A percentile compares a stretch with the other conserved stretches of the same genome.
Conservation (phyloP, 2,797 vertebrate genomes). For the Peromyscus melanophrys region DNA sequence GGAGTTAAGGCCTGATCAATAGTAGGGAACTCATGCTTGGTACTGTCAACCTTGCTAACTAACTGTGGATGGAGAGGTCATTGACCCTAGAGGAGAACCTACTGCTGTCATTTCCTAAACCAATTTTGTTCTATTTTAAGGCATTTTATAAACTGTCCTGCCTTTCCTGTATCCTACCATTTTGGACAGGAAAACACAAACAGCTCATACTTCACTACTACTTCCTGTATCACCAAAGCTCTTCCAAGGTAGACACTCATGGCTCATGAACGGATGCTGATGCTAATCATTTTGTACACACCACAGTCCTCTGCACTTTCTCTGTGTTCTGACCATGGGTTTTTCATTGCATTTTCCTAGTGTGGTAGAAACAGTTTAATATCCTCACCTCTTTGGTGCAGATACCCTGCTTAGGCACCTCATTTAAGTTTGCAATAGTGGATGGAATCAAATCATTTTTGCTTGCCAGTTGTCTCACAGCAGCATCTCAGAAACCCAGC, state of each 20-base stretch:
- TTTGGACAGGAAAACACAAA: background rate
- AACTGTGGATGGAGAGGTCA: background rate
- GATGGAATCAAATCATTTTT: background rate
- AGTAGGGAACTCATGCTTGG: background rate
- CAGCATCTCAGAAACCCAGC: background rate
- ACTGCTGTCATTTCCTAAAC: background rate
- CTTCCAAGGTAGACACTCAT: background rate
- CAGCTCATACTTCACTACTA: background rate
- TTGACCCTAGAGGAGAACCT: background rate
- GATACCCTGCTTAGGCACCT: background rate
- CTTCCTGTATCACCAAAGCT: background rate
- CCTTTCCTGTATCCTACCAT: background rate
- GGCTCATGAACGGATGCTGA: background rate
- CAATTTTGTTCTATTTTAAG: background rate
- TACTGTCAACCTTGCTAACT: background rate
- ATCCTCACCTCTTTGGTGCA: background rate
- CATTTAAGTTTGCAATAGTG: background rate
- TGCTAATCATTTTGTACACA: background rate
- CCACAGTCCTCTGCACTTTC: background rate
- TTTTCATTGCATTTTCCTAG: background rate
- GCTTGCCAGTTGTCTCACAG: background rate
- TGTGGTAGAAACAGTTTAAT: background rate
- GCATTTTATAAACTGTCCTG: background rate
- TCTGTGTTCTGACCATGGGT: background rate
- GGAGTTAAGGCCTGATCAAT: background rate